Base-by-base conservation (phyloP, 2,888 invertebrate species). In the Ochropleura leucogaster region DNA sequence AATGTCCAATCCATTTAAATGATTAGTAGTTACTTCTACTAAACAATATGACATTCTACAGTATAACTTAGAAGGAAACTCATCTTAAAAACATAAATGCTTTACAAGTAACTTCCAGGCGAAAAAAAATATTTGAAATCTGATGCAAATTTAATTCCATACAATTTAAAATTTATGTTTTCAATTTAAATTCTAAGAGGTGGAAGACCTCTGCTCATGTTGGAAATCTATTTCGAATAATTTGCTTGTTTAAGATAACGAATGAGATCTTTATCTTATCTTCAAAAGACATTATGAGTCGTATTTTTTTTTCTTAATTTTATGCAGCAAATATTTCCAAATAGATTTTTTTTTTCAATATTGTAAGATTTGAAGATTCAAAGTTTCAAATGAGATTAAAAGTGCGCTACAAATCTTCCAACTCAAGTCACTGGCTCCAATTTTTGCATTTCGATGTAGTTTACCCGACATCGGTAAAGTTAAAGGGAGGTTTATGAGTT, bases 141-240 rank as follows among this genome's bases (percentile, higher is more conserved):
- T 1, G 40, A 81, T 77, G 74, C 46, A 70, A 77, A 85, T 79
- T 64, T 0, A 59, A 73, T 74, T 79, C 69, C 42, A 65, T 44
- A 79, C 49, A 47, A 55, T 67, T 81, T 83, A 16, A 69, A 79
- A 70, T 67, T 40, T 64, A 59, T 63, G 67, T 68, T 68, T 49
- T 30, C 49, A 67, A 62, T 80, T 62, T 63, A 73, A 67, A 73
- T 79, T 40, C 20, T 20, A 8, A 46, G 51, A 79, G 63, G 55
- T 73, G 8, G 49, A 73, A 73, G 83, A 73, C 69, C 55, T 79
- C 12, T 64, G 67, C 20, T 51, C 10, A 30, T 46, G 59, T 57
- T 67, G 20, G 42, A 49, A 44, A 69, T 62, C 65, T 68, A 70
- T 79, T 46, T 74, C n/a, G 49, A 79, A 79, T 74, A 49, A 70